Percentiles rank a stretch among this genome's conserved stretches.
Conservation (phyloP, 1,140 invertebrate genomes). For the Drosophila repleta region DNA sequence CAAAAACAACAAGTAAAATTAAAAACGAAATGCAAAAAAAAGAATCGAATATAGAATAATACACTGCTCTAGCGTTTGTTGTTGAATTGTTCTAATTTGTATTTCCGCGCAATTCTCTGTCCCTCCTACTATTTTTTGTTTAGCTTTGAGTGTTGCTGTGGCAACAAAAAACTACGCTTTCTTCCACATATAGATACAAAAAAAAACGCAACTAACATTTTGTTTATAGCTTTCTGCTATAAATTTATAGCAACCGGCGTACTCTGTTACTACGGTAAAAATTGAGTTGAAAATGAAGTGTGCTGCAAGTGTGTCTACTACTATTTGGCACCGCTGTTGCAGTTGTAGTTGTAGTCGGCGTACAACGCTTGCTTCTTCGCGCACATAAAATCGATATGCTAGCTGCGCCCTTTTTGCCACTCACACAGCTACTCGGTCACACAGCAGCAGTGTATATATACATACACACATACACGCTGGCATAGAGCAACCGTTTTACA, state of each 20-base stretch:
- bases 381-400: conserved; percentile 73
- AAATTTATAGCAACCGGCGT: conserved; percentile 37
- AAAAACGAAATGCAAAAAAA: conserved; percentile 15
- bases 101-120: conserved; percentile 57
- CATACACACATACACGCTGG: conserved; percentile 12
- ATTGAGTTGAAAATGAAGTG: neutral
- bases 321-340: conserved; percentile 29
- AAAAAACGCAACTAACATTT: conserved; percentile 2
- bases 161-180: conserved; percentile 28
- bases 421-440: conserved; percentile 37
- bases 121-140: conserved; percentile 22
- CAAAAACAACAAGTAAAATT: conserved; percentile 29
- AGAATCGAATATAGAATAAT: conserved; percentile 17
- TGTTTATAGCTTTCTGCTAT: neutral
- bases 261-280: conserved; percentile 4
- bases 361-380: conserved; percentile 70
- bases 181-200: conserved; percentile 4
- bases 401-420: conserved; percentile 75
- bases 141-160: conserved; percentile 39
- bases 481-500: conserved; percentile 50
- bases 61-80: conserved; percentile 27
- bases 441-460: conserved; percentile 16
- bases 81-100: conserved; percentile 63
- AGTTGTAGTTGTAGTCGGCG: conserved; percentile 38
- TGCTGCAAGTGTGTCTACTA: conserved; percentile 26